phyloP scores from a whole-genome alignment of 2,888 invertebrate genomes.

The Itoplectis maculator region DNA sequence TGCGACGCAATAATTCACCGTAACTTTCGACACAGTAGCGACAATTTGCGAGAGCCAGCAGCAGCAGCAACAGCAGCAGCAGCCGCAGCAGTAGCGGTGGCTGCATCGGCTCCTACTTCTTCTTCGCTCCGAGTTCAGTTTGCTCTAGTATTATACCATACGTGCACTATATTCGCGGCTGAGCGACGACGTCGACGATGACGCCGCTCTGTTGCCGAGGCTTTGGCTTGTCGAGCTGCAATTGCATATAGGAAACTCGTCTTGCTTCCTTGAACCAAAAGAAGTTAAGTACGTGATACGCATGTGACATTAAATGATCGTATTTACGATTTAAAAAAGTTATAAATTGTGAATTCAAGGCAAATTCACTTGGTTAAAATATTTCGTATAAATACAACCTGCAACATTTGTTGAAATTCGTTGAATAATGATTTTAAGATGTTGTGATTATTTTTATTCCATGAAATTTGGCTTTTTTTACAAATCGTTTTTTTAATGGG shows the following conservation, averaged over 20 bases:
- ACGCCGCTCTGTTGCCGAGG: conserved; percentile 29
- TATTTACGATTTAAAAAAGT: no score
- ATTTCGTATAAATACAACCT: background rate
- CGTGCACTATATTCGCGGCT: conserved; percentile 3
- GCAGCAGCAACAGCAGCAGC: no score
- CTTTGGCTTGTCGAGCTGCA: conserved; percentile 39
- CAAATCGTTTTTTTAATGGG: background rate
- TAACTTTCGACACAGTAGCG: conserved; percentile 79
- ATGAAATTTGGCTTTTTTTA: background rate
- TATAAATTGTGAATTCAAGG: no score
- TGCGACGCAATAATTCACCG: conserved; percentile 82
- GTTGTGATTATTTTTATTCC: background rate
- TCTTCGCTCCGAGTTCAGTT: conserved; percentile 51
- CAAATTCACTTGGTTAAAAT: background rate
- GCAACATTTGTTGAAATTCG: no score
- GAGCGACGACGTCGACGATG: conserved; percentile 38
- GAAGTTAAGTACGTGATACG: background rate
- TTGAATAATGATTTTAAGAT: no score
- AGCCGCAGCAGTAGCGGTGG: conserved; percentile 7
- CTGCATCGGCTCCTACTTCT: conserved; percentile 49
- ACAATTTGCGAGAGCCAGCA: conserved; percentile 75
- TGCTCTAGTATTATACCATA: conserved; percentile 21
- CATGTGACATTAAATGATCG: background rate
- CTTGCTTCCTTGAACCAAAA: background rate
- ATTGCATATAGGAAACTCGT: conserved; percentile 31